Percentiles rank a stretch among this genome's conserved stretches.
These are phyloP conservation scores for Mormyrops boulengeri DNA, from an alignment of 2,797 vertebrate genomes.

Conservation along the genomic window DNA sequence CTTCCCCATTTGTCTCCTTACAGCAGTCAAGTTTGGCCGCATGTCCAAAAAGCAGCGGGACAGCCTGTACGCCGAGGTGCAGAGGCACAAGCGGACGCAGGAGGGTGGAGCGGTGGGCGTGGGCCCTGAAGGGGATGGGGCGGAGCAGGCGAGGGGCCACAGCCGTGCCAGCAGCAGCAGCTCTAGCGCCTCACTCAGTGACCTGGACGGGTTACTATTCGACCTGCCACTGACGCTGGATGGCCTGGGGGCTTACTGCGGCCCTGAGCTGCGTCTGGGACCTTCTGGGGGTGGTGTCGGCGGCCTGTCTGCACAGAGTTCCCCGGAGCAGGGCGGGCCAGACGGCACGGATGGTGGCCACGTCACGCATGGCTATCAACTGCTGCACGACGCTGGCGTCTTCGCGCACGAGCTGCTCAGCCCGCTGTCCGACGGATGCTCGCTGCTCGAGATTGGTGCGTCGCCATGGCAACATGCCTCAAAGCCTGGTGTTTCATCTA, in stretches of 20 bases:
- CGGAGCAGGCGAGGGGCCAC: conserved; percentile 40
- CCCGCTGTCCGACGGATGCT: conserved; percentile 61
- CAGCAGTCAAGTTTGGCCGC: conserved; percentile 89
- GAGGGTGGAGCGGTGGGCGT: conserved; percentile 52
- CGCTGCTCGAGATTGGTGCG: conserved; percentile 75
- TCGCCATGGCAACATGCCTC: neutral
- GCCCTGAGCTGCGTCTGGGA: conserved; percentile 68
- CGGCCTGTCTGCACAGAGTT: conserved; percentile 72
- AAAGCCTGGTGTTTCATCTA: neutral
- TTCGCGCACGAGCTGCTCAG: conserved; percentile 53
- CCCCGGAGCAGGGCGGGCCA: conserved; percentile 69
- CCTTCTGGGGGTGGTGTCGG: conserved; percentile 22
- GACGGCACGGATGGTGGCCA: conserved; percentile 61
- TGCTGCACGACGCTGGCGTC: conserved; percentile 63
- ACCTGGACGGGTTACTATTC: conserved; percentile 77
- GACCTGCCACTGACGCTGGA: conserved; percentile 82
- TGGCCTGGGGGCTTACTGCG: conserved; percentile 74
- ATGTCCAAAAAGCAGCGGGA: conserved; percentile 94
- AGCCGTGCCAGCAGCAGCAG: conserved; percentile 48
- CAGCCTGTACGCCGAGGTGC: conserved; percentile 85
- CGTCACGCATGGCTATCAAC: conserved; percentile 65
- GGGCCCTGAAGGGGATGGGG: conserved; percentile 18
- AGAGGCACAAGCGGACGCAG: conserved; percentile 83
- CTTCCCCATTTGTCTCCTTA: neutral
- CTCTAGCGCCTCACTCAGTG: conserved; percentile 73